These are phyloP conservation scores for Stomorhina lunata DNA, from an alignment of 2,888 invertebrate genomes.

Conservation along the genomic window DNA sequence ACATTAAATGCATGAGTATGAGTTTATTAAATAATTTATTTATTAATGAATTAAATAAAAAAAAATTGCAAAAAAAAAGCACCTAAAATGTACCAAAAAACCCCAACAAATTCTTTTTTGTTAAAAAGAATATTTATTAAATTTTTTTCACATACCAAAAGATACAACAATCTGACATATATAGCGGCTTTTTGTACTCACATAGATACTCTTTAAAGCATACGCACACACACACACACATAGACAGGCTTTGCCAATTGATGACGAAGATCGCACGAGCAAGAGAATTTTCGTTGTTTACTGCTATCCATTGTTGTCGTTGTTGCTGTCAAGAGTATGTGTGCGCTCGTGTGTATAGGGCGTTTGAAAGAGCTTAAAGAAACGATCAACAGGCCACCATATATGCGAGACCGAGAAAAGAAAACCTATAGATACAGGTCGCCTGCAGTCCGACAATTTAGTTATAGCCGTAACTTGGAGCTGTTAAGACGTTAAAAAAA, in stretches of 20 bases:
- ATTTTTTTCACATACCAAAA: too few species aligned
- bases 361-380: neutral
- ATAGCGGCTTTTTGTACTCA: neutral
- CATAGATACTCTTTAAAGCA: neutral
- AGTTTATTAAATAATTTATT: neutral
- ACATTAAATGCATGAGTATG: neutral
- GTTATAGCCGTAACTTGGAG: slow-evolving; percentile 74
- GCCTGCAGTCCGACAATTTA: slow-evolving; percentile 70
- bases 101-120: too few species aligned
- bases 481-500: slow-evolving; percentile 71
- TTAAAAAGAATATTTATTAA: too few species aligned
- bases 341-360: neutral
- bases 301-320: neutral
- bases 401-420: slow-evolving; percentile 16
- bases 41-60: neutral
- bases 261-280: neutral
- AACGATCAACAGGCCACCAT: neutral
- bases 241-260: neutral
- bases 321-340: neutral
- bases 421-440: slow-evolving; percentile 72
- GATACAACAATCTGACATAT: neutral
- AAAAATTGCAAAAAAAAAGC: neutral
- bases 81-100: too few species aligned
- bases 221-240: neutral
- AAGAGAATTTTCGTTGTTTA: neutral